Conservation (phyloP, 2,888 invertebrate genomes). For the Melitaea athalia region DNA sequence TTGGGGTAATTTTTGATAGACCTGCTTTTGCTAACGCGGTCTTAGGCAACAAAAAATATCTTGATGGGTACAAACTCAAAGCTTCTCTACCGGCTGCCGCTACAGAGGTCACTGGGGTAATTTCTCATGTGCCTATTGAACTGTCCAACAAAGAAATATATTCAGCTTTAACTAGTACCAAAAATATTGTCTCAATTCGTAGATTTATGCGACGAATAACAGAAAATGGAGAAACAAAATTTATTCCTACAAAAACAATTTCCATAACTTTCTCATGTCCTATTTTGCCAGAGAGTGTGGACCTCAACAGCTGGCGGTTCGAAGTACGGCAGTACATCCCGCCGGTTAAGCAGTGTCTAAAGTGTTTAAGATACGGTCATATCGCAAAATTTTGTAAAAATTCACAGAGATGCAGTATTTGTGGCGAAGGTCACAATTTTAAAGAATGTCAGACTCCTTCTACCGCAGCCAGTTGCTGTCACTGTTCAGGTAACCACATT, state of each 20-base stretch:
- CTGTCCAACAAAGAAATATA: too few species aligned
- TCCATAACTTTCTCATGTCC: background rate
- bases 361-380: constrained; percentile 30
- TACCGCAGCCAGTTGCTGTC: constrained; percentile 5
- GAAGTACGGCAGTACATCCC: background rate
- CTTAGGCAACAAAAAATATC: constrained; percentile 4
- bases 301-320: background rate
- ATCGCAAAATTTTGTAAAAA: constrained; percentile 36
- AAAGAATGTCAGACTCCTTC: constrained; percentile 16
- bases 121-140: too few species aligned
- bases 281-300: background rate
- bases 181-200: too few species aligned
- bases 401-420: constrained; percentile 26
- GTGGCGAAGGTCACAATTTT: constrained; percentile 22
- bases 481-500: constrained; percentile 28
- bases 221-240: too few species aligned
- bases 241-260: too few species aligned
- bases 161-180: too few species aligned
- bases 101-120: too few species aligned
- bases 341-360: constrained; percentile 34
- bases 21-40: constrained; percentile 8
- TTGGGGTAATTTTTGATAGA: too few species aligned
- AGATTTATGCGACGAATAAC: too few species aligned
- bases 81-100: too few species aligned
- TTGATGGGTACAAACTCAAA: too few species aligned